phyloP scores from a whole-genome alignment of 2,888 invertebrate genomes.

The Rhagophthalmus giganteus region DNA sequence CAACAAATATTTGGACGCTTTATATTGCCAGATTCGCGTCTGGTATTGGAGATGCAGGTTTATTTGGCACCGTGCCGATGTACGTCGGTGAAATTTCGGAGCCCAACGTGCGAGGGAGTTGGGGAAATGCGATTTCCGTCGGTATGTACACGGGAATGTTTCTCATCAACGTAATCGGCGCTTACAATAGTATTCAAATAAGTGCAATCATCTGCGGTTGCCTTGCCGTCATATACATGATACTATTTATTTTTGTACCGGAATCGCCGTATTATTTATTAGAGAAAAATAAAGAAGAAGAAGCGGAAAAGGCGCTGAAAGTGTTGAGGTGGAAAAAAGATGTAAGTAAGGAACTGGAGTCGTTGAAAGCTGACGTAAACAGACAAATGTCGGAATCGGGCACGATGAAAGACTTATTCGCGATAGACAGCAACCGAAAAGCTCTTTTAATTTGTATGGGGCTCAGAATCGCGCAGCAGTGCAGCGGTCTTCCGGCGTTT shows the following conservation, averaged over 20 bases:
- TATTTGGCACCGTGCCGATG: no score
- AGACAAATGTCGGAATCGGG: slow-evolving; percentile 45
- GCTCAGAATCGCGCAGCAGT: slow-evolving; percentile 43
- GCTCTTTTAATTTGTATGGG: slow-evolving; percentile 40
- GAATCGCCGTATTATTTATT: slow-evolving; percentile 48
- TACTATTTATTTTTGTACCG: slow-evolving; percentile 42
- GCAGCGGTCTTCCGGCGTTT: slow-evolving; percentile 43
- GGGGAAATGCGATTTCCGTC: no score
- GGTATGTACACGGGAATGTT: no score
- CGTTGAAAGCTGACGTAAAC: slow-evolving; percentile 40
- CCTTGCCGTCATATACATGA: no score
- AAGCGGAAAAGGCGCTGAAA: slow-evolving; percentile 40
- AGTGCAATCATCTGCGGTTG: no score
- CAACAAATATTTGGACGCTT: no score
- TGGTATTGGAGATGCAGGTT: no score
- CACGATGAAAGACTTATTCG: slow-evolving; percentile 41
- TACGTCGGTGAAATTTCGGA: no score
- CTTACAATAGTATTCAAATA: no score
- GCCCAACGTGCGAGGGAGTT: no score
- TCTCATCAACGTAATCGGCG: no score
- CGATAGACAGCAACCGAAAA: slow-evolving; percentile 41
- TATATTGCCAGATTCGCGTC: no score
- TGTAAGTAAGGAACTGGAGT: slow-evolving; percentile 41
- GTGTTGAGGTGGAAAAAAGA: slow-evolving; percentile 40
- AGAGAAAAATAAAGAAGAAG: slow-evolving; percentile 38